Percentiles rank a stretch among this genome's conserved stretches.
Conservation (phyloP, 2,113 vertebrate species). For the Otolemur garnettii region DNA sequence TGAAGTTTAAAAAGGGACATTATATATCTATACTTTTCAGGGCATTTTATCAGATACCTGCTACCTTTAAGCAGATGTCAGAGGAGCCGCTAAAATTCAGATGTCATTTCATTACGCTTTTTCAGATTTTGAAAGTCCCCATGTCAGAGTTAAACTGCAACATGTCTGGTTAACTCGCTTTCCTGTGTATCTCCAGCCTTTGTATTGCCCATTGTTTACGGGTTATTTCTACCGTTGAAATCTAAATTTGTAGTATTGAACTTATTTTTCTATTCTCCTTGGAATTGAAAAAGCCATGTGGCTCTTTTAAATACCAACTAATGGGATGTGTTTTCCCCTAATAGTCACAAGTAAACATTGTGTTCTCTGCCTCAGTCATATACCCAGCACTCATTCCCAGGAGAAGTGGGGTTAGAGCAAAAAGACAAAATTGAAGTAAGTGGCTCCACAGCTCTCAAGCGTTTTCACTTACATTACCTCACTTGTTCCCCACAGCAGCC, state of each 20-base stretch:
- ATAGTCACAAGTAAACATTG: background rate
- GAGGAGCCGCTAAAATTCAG: background rate
- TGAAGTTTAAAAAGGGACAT: conserved; percentile 1
- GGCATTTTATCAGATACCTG: background rate
- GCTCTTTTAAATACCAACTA: conserved; percentile 48
- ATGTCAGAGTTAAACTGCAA: background rate
- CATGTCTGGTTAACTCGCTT: background rate
- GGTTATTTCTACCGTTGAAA: background rate
- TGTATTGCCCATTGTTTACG: background rate
- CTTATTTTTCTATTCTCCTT: conserved; percentile 29
- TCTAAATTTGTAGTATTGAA: background rate
- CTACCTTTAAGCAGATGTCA: conserved; percentile 6
- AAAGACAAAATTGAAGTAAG: background rate
- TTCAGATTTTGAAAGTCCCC: conserved; percentile 9
- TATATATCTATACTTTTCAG: background rate
- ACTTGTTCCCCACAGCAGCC: background rate
- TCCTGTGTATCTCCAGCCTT: background rate
- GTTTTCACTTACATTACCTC: background rate
- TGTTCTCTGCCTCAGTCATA: background rate
- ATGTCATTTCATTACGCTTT: background rate
- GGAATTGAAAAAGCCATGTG: conserved; percentile 10
- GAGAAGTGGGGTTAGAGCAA: background rate
- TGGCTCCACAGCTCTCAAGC: background rate
- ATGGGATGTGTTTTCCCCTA: conserved; percentile 5
- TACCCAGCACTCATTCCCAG: background rate